phyloP scores from a whole-genome alignment of 2,888 invertebrate species.

The Lepidochrysops patricia region DNA sequence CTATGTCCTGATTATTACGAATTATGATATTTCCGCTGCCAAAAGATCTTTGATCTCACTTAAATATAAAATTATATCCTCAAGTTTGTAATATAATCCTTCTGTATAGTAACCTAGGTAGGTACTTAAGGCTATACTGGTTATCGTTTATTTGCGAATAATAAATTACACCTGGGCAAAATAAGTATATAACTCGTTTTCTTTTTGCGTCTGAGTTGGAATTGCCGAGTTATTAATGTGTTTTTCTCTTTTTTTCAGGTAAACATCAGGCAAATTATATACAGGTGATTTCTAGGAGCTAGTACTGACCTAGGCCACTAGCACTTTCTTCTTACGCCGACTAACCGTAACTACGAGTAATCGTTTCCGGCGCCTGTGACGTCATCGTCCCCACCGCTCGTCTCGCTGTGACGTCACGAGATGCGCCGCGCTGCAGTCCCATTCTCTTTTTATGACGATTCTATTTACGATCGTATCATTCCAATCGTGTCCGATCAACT shows the following conservation, averaged over 20 bases:
- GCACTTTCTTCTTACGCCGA: constrained; percentile 72
- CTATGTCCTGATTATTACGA: too few species aligned
- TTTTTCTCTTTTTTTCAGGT: constrained; percentile 36
- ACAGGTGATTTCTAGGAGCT: too few species aligned
- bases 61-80: neutral
- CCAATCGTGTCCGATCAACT: neutral
- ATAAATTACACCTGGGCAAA: neutral
- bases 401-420: constrained; percentile 58
- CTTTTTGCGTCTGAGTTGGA: constrained; percentile 27
- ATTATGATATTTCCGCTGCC: too few species aligned
- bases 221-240: constrained; percentile 31
- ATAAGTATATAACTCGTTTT: constrained; percentile 22
- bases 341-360: constrained; percentile 69
- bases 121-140: neutral
- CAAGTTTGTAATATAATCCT: neutral
- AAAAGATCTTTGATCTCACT: too few species aligned
- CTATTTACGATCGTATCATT: constrained; percentile 23
- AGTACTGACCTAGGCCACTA: constrained; percentile 65
- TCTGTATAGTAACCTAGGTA: neutral
- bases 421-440: constrained; percentile 34
- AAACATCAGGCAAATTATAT: too few species aligned
- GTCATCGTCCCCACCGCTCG: constrained; percentile 67
- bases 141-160: neutral
- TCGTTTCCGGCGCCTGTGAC: constrained; percentile 73
- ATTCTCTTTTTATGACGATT: constrained; percentile 51